Base-by-base conservation (phyloP, 2,888 invertebrate species). In the Rhingia rostrata region DNA sequence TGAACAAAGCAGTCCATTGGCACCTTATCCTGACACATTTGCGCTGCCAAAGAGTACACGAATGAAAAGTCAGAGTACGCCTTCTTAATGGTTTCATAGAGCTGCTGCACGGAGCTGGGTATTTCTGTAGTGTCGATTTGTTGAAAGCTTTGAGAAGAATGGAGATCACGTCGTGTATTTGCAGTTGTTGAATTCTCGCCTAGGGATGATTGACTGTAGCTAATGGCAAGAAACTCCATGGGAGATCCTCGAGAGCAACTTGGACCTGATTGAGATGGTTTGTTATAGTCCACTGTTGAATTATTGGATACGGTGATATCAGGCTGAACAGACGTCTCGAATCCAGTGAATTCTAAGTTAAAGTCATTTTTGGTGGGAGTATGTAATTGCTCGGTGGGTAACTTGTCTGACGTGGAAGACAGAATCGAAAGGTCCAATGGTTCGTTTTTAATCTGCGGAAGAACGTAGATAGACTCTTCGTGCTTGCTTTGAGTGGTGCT, bases 1-100 rank as follows among this genome's bases (percentile, higher is more conserved):
- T 91, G 90, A 0, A 92, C 90, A 87, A 90, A 92, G 41, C 91
- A 90, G 58, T 91, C 90, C 88, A 90, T 90, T 4, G 92, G 92
- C 43, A 90, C 89, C 4, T 89, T 86, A 4, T 90, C 88, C 66
- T 90, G 89, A 45, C 90, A 89, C 37, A 92, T 87, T 80, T 92
- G 91, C 0, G 91, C 90, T 14, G 91, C 90, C 43, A 93, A 77
- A 0, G 91, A 89, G 69, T 91, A 90, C 2, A 92, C 88, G 70
- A 92, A 91, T 0, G 91, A 88, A 87, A 91, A 92, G 73, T 91
- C 91, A 0, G 92, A 90, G 54, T 89, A 88, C 1, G 88, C 78
- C 3, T 53, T 51, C n/a, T 87, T 88, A 6, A 92, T 88, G 0
- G 88, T 45, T n/a, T 86, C 66, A 70, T 90, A 87, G 1, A 92